phyloP scores from a whole-genome alignment of 2,113 vertebrate species.

The Phoxinus phoxinus region DNA sequence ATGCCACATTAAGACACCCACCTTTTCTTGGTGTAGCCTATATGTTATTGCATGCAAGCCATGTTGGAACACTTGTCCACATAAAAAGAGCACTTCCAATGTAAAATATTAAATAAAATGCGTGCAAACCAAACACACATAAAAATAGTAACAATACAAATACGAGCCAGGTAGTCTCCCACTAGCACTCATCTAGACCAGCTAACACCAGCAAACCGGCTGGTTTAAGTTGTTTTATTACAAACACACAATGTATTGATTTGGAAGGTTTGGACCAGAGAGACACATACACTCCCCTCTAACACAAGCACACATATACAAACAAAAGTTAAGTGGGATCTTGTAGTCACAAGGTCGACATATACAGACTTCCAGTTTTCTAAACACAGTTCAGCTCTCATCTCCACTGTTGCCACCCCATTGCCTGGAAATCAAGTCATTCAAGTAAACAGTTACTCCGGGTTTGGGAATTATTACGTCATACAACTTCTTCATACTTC shows the following conservation, averaged over 20 bases:
- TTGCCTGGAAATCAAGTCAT: slow-evolving; percentile 33
- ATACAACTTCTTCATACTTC: slow-evolving; percentile 1
- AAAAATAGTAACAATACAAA: not conserved
- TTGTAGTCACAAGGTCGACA: slow-evolving; percentile 12
- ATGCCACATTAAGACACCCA: not conserved
- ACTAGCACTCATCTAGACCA: not conserved
- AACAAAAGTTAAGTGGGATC: slow-evolving; percentile 18
- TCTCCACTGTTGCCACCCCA: not conserved
- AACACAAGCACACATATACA: slow-evolving; percentile 19
- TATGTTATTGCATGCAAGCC: not conserved
- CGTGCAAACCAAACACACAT: not conserved
- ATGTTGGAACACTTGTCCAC: not conserved
- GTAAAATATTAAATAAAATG: too few relatives aligned
- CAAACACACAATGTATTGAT: not conserved
- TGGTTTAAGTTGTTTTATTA: not conserved
- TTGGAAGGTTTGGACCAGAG: not conserved
- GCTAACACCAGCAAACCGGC: not conserved
- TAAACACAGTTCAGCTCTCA: slow-evolving; percentile 23
- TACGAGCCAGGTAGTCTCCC: not conserved
- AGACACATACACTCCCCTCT: not conserved
- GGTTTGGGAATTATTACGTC: not conserved
- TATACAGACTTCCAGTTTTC: slow-evolving; percentile 5
- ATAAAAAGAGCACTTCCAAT: not conserved
- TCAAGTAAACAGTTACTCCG: slow-evolving; percentile 21
- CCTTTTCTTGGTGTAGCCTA: not conserved